phyloP scores from a whole-genome alignment of 2,797 vertebrate species.

The Chelonia mydas region DNA sequence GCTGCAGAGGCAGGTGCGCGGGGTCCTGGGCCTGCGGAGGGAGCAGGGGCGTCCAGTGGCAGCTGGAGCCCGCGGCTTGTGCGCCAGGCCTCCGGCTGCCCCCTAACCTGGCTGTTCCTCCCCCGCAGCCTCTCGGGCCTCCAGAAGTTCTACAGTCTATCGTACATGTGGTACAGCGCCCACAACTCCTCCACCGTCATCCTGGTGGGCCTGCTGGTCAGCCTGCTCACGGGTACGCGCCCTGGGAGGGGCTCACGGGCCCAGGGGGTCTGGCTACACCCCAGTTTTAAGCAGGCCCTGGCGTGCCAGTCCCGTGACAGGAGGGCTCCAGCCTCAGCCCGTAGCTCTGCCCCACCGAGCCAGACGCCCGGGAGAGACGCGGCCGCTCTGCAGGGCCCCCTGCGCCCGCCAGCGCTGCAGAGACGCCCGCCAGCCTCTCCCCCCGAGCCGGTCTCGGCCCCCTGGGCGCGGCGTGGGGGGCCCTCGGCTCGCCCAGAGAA shows the following conservation, averaged over 20 bases:
- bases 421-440: not conserved
- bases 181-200: slow-evolving; percentile 95
- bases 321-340: not conserved
- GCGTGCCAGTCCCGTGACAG: too few relatives aligned
- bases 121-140: slow-evolving; percentile 84
- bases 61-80: not conserved
- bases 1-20: too few relatives aligned
- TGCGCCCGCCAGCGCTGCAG: not conserved
- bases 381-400: too few relatives aligned
- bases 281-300: not conserved
- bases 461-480: too few relatives aligned
- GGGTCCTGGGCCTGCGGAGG: not conserved
- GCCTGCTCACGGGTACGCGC: slow-evolving; percentile 89
- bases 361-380: too few relatives aligned
- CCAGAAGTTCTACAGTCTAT: slow-evolving; percentile 89
- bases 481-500: not conserved
- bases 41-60: not conserved
- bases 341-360: not conserved
- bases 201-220: slow-evolving; percentile 92
- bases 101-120: not conserved
- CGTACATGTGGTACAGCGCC: slow-evolving; percentile 98
- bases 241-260: not conserved
- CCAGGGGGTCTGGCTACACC: too few relatives aligned
- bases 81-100: not conserved
- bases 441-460: not conserved